Base-by-base conservation (phyloP, 1,140 invertebrate genomes). In the Bombus superbus region DNA sequence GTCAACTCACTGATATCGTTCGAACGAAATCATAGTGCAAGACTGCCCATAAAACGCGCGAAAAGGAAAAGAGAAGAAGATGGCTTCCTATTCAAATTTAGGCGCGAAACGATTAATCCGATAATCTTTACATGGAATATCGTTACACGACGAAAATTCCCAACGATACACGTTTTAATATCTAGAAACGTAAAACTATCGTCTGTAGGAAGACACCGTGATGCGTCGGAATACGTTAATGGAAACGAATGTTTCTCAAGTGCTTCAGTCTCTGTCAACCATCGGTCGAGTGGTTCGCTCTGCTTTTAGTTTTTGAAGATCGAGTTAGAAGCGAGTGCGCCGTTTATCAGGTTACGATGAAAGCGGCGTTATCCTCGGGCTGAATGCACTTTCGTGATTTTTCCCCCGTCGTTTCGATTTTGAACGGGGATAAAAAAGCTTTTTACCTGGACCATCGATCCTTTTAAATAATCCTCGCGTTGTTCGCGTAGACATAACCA, bases 271-370 rank as follows among this genome's bases (percentile, higher is more conserved):
- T 62, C 47, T 85, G 83, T 85, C 83, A 85, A 85, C 83, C 53
- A 85, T 80, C 83, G 76, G 42, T 80, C 77, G 76, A 85, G 83
- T 85, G 83, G 76, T 64, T 80, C 83, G 76, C 71, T 80, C 83
- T 79, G 83, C 83, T 85, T 85, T 85, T 85, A 85, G 75, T 79
- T 85, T 62, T 85, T 62, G 76, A 85, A 80, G 83, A 85, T 80
- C 66, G 53, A 53, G 53, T 85, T 80, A 62, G 83, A 15, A 71
- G 68, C 18, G 83, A 79, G 83, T 80, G 83, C 44, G 81, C 35
- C 83, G 83, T 85, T 85, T 80, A 85, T 85, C 83, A 85, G 53
- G 83, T 85, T 85, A 85, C 83, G 66, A 85, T 85, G 76, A 85
- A 85, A 85, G 83, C 83, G 68, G 68, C 77, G 66, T 80, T 85